Base-by-base conservation (phyloP, 2,797 vertebrate genomes). In the Phalanger gymnotis region DNA sequence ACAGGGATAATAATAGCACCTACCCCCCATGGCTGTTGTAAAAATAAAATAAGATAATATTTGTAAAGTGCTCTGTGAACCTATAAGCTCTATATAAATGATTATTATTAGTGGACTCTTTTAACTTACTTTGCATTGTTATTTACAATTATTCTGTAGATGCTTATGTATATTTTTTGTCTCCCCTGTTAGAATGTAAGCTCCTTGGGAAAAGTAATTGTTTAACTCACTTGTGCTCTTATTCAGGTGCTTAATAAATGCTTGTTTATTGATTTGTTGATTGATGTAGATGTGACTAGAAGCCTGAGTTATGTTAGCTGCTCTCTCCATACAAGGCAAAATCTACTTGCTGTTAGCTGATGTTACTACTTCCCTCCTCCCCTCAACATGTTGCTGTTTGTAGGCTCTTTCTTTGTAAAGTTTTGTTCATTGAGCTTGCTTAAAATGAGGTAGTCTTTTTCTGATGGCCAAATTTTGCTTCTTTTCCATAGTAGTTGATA, bases 401-500 rank as follows among this genome's bases (percentile, higher is more conserved):
- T 22, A 87, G 40, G 25, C 10, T 81, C n/a, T 73, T 81, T 47
- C 66, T 87, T 47, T 87, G 22, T 87, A 13, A 87, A 81, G 66
- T n/a, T 81, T 47, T 40, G 40, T 27, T 87, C 40, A 51, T 51
- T 87, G 73, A 87, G 9, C 25, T 51, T 28, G 81, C 4, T 90
- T 90, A 95, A 93, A 93, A 54, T 94, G 61, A 73, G 13, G 19
- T 66, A 27, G 6, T 51, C 0, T 94, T 93, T 90, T 34, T 94
- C 55, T 93, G 4, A 40, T 81, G 56, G 25, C 0, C 81, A 19
- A 1, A n/a, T 92, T 4, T 54, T 96, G 57, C 40, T 91, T 93
- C 94, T 90, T 58, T 95, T 95, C 96, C 55, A 57, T 4, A 95
- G 30, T 14, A 61, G 2, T 81, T 94, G 90, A 22, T 47, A 96